Conservation (phyloP, 2,888 invertebrate genomes). For the Blomia tropicalis region DNA sequence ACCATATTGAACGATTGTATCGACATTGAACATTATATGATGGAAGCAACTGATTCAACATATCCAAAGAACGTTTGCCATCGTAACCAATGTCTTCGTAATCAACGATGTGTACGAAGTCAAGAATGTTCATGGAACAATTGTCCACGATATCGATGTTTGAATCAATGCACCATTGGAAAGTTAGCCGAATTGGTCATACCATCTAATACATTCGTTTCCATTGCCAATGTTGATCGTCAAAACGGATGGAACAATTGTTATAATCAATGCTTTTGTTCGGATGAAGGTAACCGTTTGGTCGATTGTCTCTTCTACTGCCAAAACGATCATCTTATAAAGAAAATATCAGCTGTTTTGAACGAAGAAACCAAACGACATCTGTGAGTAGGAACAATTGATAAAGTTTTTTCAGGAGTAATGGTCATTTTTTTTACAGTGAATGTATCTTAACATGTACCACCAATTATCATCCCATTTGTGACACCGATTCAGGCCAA, state of each 20-base stretch:
- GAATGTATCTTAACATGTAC: slow-evolving; percentile 6
- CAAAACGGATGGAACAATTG: neutral
- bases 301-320: slow-evolving; percentile 17
- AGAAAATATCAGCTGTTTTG: too few species aligned
- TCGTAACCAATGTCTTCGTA: neutral
- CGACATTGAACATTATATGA: neutral
- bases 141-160: slow-evolving; percentile 14
- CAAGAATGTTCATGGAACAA: slow-evolving; percentile 1
- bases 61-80: neutral
- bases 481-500: slow-evolving; percentile 9
- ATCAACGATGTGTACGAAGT: slow-evolving; percentile 18
- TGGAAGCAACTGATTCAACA: too few species aligned
- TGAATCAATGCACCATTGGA: slow-evolving; percentile 14
- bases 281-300: slow-evolving; percentile 9
- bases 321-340: too few species aligned
- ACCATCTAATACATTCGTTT: neutral
- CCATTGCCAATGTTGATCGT: neutral
- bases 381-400: too few species aligned
- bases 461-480: slow-evolving; percentile 6
- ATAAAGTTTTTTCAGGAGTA: too few species aligned
- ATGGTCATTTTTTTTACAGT: too few species aligned
- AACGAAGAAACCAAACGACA: too few species aligned
- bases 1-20: neutral
- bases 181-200: slow-evolving; percentile 1
- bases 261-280: slow-evolving; percentile 14